A percentile compares a stretch with the other conserved stretches of the same genome.
Conservation (phyloP, 2,113 vertebrate genomes). For the Xyliphius kryptos region DNA sequence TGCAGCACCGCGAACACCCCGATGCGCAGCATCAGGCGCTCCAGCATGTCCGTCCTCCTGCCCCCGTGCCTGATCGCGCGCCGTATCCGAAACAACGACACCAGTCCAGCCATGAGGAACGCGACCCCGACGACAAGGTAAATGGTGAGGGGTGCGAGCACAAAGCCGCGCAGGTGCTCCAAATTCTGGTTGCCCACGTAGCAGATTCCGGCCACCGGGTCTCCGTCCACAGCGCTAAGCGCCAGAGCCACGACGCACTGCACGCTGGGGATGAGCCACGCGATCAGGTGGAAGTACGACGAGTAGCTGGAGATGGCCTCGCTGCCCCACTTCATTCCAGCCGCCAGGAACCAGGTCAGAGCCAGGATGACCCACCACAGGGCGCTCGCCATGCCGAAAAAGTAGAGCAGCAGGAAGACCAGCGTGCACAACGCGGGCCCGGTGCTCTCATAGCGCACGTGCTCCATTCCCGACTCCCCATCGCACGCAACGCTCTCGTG, state of each 20-base stretch:
- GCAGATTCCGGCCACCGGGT: constrained; percentile 87
- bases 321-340: constrained; percentile 87
- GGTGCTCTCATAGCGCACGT: neutral
- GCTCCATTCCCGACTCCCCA: neutral
- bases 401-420: constrained; percentile 85
- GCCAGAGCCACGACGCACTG: constrained; percentile 86
- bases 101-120: constrained; percentile 90
- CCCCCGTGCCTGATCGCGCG: constrained; percentile 90
- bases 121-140: constrained; percentile 88
- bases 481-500: constrained; percentile 81
- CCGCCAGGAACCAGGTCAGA: constrained; percentile 84
- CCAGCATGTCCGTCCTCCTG: constrained; percentile 89
- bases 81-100: constrained; percentile 86
- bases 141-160: constrained; percentile 85
- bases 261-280: constrained; percentile 89
- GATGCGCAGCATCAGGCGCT: constrained; percentile 89
- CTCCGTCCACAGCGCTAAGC: constrained; percentile 77
- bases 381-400: constrained; percentile 86
- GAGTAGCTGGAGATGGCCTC: constrained; percentile 69
- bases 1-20: constrained; percentile 88
- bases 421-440: constrained; percentile 69
- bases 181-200: constrained; percentile 91
- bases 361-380: constrained; percentile 90
- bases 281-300: constrained; percentile 89
- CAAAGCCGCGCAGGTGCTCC: constrained; percentile 86